A percentile compares a stretch with the other conserved stretches of the same genome.
These are phyloP conservation scores for Gryllus longicercus DNA, from an alignment of 2,888 invertebrate species.

Conservation along the genomic window DNA sequence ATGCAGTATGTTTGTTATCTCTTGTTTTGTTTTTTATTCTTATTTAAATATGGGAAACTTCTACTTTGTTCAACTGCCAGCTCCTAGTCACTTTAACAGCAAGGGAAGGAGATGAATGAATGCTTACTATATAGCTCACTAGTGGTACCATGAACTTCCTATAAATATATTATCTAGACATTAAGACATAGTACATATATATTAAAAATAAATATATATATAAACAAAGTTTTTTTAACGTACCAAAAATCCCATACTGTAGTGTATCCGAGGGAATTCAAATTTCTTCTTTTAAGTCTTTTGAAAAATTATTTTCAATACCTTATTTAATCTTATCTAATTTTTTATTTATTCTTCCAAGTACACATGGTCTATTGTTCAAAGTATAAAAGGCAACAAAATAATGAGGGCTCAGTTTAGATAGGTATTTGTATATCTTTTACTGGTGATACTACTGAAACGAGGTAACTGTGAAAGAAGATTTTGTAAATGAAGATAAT, in stretches of 20 bases:
- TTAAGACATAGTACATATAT: constrained; percentile 26
- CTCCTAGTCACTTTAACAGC: constrained; percentile 2
- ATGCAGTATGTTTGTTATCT: not conserved
- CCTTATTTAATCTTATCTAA: not conserved
- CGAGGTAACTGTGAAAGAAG: not conserved
- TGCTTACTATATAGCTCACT: constrained; percentile 29
- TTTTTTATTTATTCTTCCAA: not conserved
- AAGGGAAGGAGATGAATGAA: constrained; percentile 27
- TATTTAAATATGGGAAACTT: not conserved
- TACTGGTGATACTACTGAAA: not conserved
- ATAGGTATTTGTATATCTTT: constrained; percentile 11
- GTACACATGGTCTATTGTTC: not conserved
- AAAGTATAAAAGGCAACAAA: not conserved
- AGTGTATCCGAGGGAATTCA: constrained; percentile 17
- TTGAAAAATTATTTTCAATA: constrained; percentile 5
- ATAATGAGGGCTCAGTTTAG: not conserved
- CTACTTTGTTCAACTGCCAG: constrained; percentile 22
- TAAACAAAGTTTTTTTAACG: constrained; percentile 29
- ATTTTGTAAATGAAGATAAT: not conserved
- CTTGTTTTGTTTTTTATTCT: not conserved
- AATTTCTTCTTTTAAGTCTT: not conserved
- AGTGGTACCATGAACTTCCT: constrained; percentile 28
- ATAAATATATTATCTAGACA: constrained; percentile 24
- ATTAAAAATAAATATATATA: constrained; percentile 28
- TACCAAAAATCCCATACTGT: constrained; percentile 22